These are phyloP conservation scores for Myotis lucifugus DNA, from an alignment of 2,113 vertebrate genomes.

Conservation along the genomic window DNA sequence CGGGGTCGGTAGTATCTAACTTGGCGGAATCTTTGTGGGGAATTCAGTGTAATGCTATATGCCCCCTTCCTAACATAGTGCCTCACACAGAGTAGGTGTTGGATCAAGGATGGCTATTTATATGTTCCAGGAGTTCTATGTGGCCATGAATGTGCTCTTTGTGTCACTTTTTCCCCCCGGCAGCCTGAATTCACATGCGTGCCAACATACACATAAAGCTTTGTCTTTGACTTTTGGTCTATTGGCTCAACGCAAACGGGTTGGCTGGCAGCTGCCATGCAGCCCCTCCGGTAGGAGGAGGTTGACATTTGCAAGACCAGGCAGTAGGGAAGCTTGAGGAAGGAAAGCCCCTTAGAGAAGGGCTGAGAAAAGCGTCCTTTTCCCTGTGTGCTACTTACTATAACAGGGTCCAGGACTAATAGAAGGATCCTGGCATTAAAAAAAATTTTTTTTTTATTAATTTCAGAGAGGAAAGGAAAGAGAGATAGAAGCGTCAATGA, in stretches of 20 bases:
- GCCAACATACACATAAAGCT: conserved; percentile 74
- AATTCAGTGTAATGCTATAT: not conserved
- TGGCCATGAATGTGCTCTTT: conserved; percentile 72
- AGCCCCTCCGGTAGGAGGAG: not conserved
- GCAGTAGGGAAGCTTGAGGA: not conserved
- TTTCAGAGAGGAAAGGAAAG: too few species aligned
- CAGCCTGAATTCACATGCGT: conserved; percentile 66
- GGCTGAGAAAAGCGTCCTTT: not conserved
- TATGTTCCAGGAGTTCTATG: conserved; percentile 27
- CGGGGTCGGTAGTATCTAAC: not conserved
- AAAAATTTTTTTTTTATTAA: too few species aligned
- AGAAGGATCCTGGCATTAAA: not conserved
- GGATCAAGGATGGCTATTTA: conserved; percentile 20
- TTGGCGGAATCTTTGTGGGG: not conserved
- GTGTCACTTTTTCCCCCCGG: not conserved
- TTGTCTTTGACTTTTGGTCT: conserved; percentile 63
- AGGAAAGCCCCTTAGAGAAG: not conserved
- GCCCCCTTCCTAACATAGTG: not conserved
- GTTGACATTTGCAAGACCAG: not conserved
- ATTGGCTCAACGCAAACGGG: conserved; percentile 66
- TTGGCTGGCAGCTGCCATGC: conserved; percentile 58
- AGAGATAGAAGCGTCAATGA: too few species aligned
- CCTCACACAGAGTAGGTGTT: not conserved
- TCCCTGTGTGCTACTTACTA: not conserved
- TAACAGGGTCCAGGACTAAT: not conserved